These are phyloP conservation scores for Prionace glauca DNA, from an alignment of 2,797 vertebrate species.

Conservation along the genomic window DNA sequence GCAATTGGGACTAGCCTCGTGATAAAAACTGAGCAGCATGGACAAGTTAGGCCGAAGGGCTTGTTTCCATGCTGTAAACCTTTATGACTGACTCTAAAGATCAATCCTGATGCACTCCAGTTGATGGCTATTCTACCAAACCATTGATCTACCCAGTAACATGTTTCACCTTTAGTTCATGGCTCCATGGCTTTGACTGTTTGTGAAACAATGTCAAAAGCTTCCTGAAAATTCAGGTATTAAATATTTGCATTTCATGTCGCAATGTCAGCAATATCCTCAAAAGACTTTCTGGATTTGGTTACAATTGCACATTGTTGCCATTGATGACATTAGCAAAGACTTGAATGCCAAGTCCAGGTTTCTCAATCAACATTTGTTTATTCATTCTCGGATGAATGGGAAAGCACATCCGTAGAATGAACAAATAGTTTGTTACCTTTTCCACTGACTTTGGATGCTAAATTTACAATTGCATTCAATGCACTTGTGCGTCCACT, in stretches of 20 bases:
- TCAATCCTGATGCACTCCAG: neutral
- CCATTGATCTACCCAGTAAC: neutral
- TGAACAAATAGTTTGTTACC: neutral
- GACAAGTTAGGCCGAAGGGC: too few species aligned
- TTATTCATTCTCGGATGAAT: neutral
- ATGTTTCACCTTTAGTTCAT: neutral
- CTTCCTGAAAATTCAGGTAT: neutral
- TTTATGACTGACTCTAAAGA: neutral
- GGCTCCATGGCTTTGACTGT: neutral
- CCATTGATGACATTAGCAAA: neutral
- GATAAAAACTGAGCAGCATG: too few species aligned
- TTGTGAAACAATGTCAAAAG: neutral
- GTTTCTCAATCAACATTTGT: neutral
- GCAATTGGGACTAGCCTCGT: too few species aligned
- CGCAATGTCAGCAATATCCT: neutral
- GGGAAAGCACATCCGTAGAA: neutral
- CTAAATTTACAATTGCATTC: neutral
- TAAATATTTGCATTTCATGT: neutral
- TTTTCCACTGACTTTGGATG: neutral
- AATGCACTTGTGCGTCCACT: neutral
- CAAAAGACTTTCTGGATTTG: neutral
- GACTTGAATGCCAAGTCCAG: neutral
- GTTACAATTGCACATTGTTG: neutral
- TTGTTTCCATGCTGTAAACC: too few species aligned
- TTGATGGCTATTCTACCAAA: neutral